Conservation (phyloP, 2,888 invertebrate genomes). For the Leucozona laternaria region DNA sequence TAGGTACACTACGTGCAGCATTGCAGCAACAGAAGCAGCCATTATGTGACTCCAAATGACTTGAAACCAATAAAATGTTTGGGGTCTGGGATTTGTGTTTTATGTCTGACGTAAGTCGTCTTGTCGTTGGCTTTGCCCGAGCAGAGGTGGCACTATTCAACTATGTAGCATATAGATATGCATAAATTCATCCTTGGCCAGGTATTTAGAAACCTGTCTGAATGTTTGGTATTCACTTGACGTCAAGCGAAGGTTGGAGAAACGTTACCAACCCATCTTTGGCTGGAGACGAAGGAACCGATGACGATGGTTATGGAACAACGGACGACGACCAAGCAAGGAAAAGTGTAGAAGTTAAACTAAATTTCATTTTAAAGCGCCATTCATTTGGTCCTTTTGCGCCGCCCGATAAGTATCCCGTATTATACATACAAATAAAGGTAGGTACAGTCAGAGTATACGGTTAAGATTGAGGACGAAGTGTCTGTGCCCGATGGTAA, state of each 20-base stretch:
- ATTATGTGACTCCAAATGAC: slow-evolving; percentile 63
- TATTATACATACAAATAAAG: background rate
- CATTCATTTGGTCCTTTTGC: slow-evolving; percentile 73
- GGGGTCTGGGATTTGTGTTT: slow-evolving; percentile 70
- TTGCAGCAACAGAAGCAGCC: slow-evolving; percentile 55
- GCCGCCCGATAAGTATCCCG: slow-evolving; percentile 58
- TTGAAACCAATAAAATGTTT: slow-evolving; percentile 74
- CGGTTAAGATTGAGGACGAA: slow-evolving; percentile 64
- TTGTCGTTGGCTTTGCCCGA: slow-evolving; percentile 59
- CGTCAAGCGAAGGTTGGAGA: slow-evolving; percentile 18
- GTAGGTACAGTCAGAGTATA: slow-evolving; percentile 17
- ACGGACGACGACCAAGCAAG: slow-evolving; percentile 12
- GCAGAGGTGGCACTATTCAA: slow-evolving; percentile 67
- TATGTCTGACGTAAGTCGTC: slow-evolving; percentile 71
- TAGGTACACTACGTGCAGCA: slow-evolving; percentile 47
- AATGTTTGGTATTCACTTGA: slow-evolving; percentile 68
- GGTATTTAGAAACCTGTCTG: slow-evolving; percentile 74
- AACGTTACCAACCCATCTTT: slow-evolving; percentile 30
- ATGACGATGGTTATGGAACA: slow-evolving; percentile 38
- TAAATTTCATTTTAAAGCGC: slow-evolving; percentile 75
- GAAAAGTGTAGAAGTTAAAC: slow-evolving; percentile 55
- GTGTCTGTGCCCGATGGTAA: slow-evolving; percentile 68
- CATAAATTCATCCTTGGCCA: slow-evolving; percentile 71
- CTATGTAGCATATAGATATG: slow-evolving; percentile 39
- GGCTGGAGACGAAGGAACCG: slow-evolving; percentile 22